Evolutionary conservation across 2,888 invertebrate species (phyloP).

Genomic region (Cerceris ruficornis): DNA sequence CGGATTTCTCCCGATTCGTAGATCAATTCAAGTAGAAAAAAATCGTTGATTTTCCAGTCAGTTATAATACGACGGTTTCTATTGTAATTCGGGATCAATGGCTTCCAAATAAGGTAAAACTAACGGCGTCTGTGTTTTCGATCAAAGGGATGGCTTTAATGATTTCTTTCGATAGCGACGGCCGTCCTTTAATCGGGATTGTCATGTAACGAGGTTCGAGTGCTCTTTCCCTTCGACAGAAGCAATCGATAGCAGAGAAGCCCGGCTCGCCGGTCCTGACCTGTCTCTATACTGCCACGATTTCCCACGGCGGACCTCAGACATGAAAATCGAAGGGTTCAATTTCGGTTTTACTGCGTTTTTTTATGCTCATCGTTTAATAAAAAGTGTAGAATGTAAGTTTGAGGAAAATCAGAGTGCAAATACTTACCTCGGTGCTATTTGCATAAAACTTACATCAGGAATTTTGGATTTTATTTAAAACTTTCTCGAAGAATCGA

Average conservation of each 20-base stretch:
- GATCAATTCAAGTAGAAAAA: background rate
- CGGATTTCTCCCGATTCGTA: background rate
- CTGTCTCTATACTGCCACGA: conserved; percentile 61
- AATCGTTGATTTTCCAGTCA: too few species aligned
- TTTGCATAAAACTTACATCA: too few species aligned
- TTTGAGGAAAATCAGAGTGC: too few species aligned
- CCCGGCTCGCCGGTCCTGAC: conserved; percentile 59
- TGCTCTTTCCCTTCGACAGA: conserved; percentile 37
- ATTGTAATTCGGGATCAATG: background rate
- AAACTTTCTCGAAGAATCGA: too few species aligned
- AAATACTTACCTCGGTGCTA: too few species aligned
- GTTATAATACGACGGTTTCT: background rate
- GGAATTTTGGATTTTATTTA: too few species aligned
- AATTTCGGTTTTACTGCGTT: too few species aligned
- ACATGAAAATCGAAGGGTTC: conserved; percentile 6
- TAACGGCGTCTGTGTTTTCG: conserved; percentile 4
- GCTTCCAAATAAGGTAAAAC: background rate
- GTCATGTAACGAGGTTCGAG: conserved; percentile 49
- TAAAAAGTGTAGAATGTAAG: too few species aligned
- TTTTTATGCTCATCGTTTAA: too few species aligned
- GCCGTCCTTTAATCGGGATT: conserved; percentile 37
- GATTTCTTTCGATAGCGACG: conserved; percentile 26
- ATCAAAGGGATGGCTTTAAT: conserved; percentile 20
- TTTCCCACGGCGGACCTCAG: conserved; percentile 36
- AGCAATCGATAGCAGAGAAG: conserved; percentile 58